Evolutionary conservation across 2,797 vertebrate genomes (phyloP), one percentile per base, ranked within the genome.

Genomic region (Pangasius mekongensis): DNA sequence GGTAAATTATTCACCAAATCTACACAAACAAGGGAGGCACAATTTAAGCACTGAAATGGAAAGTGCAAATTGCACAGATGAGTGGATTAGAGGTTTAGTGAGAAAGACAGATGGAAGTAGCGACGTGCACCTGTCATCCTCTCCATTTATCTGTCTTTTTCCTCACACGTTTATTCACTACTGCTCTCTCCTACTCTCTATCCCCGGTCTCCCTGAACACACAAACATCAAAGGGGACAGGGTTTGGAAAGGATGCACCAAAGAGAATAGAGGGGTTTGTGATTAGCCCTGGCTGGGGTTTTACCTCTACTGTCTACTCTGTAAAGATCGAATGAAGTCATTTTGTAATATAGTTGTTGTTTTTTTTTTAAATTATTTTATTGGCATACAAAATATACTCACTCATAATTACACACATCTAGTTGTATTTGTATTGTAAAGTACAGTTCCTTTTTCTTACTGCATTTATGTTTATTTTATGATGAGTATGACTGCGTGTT

Each of bases 1-100:
- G 87, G 83, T 91, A 89, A 90, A 92, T 91, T 90, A 91, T 91
- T 90, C 89, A 91, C 87, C n/a, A 90, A 78, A 89, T 86, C 47
- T 64, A 87, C 74, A 10, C 86, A 85, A 84, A 87, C 52, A 39
- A 84, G 43, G 66, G 43, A 69, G 56, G 71, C 60, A 54, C 9
- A 77, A 83, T 81, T 90, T 49, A 39, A 89, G 66, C 87, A 43
- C 86, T 82, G 76, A 82, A 87, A 87, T 56, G 30, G 87, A 88
- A 85, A 84, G 87, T 87, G 89, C 87, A 88, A 89, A 91, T 76
- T 30, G 83, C 78, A 83, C 60, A 85, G 77, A 86, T 88, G 90
- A 84, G 87, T 86, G 86, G 86, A 60, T 87, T 60, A 91, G 89
- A 90, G 83, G 88, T 87, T 86, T 66, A 73, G 88, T 78, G 83